phyloP scores from a whole-genome alignment of 2,888 invertebrate genomes.

The Acanthoscelides obtectus region DNA sequence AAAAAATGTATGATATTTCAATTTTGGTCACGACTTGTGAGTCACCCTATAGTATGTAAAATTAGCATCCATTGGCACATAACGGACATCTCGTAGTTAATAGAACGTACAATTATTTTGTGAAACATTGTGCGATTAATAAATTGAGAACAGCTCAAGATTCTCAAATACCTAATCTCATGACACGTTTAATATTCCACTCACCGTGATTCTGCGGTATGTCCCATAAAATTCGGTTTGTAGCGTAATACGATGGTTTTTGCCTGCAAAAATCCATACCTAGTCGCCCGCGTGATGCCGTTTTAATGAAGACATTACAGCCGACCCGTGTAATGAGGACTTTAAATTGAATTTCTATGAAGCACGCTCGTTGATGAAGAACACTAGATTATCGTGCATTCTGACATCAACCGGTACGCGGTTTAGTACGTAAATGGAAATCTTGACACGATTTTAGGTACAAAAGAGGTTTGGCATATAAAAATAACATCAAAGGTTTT shows the following conservation, averaged over 20 bases:
- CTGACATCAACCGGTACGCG: too few species aligned
- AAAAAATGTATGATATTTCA: too few species aligned
- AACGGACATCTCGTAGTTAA: too few species aligned
- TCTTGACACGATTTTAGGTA: too few species aligned
- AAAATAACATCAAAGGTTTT: too few species aligned
- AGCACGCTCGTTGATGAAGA: slow-evolving; percentile 2
- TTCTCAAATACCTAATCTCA: neutral
- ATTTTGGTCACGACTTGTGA: too few species aligned
- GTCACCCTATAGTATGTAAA: too few species aligned
- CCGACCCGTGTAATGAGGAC: neutral
- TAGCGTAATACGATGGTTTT: neutral
- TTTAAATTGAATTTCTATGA: slow-evolving; percentile 4
- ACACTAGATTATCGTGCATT: slow-evolving; percentile 1
- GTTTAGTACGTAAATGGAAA: too few species aligned
- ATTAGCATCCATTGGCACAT: too few species aligned
- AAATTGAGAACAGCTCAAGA: neutral
- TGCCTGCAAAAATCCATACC: neutral
- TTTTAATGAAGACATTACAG: neutral
- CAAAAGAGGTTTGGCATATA: too few species aligned
- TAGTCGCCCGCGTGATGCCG: neutral
- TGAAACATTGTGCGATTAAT: neutral
- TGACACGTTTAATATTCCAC: neutral
- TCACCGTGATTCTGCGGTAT: neutral
- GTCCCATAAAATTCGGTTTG: neutral
- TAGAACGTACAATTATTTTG: neutral